Conservation (phyloP, 1,140 invertebrate genomes). For the Platorchestia sp. region DNA sequence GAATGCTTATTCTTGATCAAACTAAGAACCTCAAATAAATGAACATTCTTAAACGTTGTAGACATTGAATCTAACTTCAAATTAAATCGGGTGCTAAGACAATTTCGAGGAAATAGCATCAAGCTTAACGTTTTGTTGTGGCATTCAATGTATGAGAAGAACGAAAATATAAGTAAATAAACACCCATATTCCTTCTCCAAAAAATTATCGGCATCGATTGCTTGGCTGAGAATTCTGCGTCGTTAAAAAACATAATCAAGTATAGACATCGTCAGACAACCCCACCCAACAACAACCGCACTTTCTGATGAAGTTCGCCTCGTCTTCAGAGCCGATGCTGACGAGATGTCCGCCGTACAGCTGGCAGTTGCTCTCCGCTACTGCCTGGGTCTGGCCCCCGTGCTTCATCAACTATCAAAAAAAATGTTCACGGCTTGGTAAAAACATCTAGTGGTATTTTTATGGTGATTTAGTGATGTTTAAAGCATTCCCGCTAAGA, state of each 20-base stretch:
- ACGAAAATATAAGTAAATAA: too few species aligned
- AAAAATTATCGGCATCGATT: not conserved
- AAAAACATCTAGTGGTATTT: too few species aligned
- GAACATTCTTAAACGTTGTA: not conserved
- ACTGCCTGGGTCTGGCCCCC: not conserved
- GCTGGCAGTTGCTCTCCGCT: conserved; percentile 17
- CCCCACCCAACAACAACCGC: not conserved
- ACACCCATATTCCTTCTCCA: not conserved
- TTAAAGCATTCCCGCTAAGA: too few species aligned
- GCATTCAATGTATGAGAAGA: too few species aligned
- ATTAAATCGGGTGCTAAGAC: not conserved
- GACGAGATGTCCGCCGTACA: conserved; percentile 2
- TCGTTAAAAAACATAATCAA: not conserved
- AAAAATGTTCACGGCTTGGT: not conserved
- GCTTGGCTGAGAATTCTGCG: not conserved
- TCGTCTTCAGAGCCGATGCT: not conserved
- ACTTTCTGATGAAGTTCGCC: conserved; percentile 20
- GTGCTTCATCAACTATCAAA: not conserved
- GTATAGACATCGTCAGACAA: not conserved
- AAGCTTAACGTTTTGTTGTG: not conserved
- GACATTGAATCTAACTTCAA: not conserved
- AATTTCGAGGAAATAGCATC: not conserved
- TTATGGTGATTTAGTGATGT: too few species aligned
- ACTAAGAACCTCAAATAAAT: not conserved
- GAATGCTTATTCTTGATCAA: not conserved